A percentile compares a stretch with the other conserved stretches of the same genome.
Conservation (phyloP, 2,888 invertebrate species). For the Synergus japonicus region DNA sequence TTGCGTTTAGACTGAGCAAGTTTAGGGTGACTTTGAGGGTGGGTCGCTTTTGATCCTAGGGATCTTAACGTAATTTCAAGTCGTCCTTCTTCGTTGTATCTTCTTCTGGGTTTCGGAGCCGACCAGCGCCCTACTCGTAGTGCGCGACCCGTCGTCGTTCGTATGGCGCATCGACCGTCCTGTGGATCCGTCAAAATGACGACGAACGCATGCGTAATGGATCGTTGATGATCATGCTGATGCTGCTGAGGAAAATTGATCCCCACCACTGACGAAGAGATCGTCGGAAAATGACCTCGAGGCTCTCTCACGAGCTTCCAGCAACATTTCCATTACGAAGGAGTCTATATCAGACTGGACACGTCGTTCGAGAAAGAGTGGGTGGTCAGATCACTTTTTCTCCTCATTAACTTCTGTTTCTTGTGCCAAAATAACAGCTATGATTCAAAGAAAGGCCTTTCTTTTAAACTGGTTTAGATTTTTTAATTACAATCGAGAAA, state of each 20-base stretch:
- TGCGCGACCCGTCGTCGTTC: constrained; percentile 82
- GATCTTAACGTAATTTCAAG: constrained; percentile 45
- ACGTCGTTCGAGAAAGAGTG: constrained; percentile 46
- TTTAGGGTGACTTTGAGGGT: not conserved
- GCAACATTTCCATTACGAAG: constrained; percentile 26
- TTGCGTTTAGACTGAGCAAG: not conserved
- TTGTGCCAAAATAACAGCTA: not conserved
- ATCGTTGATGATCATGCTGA: constrained; percentile 52
- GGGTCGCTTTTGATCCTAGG: not conserved
- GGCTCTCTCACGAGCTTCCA: not conserved
- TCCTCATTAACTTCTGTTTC: constrained; percentile 2
- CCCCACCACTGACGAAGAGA: constrained; percentile 19
- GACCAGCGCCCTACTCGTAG: constrained; percentile 81
- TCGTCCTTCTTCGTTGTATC: constrained; percentile 53
- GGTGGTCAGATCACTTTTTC: constrained; percentile 45
- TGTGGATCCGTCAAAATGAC: constrained; percentile 73
- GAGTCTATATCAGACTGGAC: constrained; percentile 42
- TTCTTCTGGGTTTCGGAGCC: constrained; percentile 72
- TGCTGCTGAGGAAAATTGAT: constrained; percentile 13
- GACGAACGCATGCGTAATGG: constrained; percentile 70
- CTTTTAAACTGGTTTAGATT: too few relatives aligned
- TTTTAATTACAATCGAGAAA: too few relatives aligned
- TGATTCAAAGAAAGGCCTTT: too few relatives aligned
- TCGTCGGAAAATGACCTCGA: constrained; percentile 44
- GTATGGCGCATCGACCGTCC: constrained; percentile 79